Base-by-base conservation (phyloP, 2,797 vertebrate species). In the Trichosurus vulpecula region DNA sequence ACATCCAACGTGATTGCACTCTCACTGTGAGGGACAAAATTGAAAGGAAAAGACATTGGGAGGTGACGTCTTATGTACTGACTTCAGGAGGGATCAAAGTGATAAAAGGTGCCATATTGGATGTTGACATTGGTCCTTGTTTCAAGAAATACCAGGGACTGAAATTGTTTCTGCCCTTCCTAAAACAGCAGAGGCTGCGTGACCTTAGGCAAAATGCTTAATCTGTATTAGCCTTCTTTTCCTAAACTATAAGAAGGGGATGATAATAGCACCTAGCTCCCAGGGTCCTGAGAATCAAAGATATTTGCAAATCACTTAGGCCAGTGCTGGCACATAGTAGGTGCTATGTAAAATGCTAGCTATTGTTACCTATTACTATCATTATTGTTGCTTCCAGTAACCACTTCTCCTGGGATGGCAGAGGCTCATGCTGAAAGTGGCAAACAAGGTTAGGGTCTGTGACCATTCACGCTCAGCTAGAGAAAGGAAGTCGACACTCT, bases 41-140 rank as follows among this genome's bases (percentile, higher is more conserved):
- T 81, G 74, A 81, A 81, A 81, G 41, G 41, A 47, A 81, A 81
- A 81, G n/a, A 41, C 16, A 22, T 74, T 8, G n/a, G 16, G n/a
- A 74, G 66, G 74, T 47, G 41, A 81, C 81, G 74, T 81, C n/a
- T 81, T 81, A 47, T 91, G 30, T 29, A 29, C 6, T 31, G 22
- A 55, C 90, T 90, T 93, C 47, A 31, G 55, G 92, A 92, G 12
- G 30, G 13, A 93, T 4, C 4, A 47, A 95, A 93, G 55, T 56
- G 19, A 81, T 81, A 47, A 81, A 81, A 47, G 41, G 41, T 25
- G 2, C 22, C 74, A 9, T 3, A 47, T 2, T n/a, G 16, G 93
- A 92, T 74, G 95, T 35, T 55, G 29, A 92, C 8, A 95, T 74
- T 93, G 95, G 81, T 22, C 29, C 54, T 11, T 91, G 25, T 52